Percentiles rank a stretch among this genome's conserved stretches.
These are phyloP conservation scores for Nephila pilipes DNA, from an alignment of 1,140 invertebrate genomes.

Conservation along the genomic window DNA sequence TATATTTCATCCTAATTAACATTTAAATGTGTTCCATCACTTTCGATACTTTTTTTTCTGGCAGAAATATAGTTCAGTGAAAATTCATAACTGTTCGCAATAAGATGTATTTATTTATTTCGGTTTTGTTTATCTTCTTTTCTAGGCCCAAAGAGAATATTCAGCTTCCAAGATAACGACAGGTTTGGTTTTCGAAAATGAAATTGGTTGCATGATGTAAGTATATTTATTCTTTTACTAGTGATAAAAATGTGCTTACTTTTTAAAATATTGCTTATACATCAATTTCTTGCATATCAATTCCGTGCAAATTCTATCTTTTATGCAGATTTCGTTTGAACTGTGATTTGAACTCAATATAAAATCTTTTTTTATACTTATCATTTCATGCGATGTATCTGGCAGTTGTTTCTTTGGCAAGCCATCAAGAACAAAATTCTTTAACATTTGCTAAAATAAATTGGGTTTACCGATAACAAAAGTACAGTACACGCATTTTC, in stretches of 20 bases:
- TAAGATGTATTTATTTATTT: too few relatives aligned
- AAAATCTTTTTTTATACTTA: not conserved
- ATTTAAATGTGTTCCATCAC: too few relatives aligned
- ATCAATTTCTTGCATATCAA: not conserved
- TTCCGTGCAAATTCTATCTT: not conserved
- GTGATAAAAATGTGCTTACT: too few relatives aligned
- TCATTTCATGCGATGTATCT: not conserved
- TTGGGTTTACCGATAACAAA: not conserved
- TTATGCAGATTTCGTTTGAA: not conserved
- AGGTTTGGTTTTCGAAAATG: not conserved
- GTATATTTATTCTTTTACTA: constrained; percentile 17
- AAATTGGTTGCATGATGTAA: constrained; percentile 40
- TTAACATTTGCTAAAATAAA: not conserved
- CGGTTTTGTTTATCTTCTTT: too few relatives aligned
- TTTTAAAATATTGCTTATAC: not conserved
- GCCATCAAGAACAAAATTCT: not conserved
- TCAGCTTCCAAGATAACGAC: too few relatives aligned
- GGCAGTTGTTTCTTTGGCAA: not conserved
- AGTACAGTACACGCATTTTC: not conserved
- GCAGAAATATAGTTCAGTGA: too few relatives aligned
- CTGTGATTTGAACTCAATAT: not conserved
- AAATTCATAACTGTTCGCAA: too few relatives aligned
- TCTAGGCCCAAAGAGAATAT: too few relatives aligned
- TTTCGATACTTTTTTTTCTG: too few relatives aligned
- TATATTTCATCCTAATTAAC: too few relatives aligned